Base-by-base conservation (phyloP, 2,888 invertebrate genomes). In the Dermolepida albohirtum region DNA sequence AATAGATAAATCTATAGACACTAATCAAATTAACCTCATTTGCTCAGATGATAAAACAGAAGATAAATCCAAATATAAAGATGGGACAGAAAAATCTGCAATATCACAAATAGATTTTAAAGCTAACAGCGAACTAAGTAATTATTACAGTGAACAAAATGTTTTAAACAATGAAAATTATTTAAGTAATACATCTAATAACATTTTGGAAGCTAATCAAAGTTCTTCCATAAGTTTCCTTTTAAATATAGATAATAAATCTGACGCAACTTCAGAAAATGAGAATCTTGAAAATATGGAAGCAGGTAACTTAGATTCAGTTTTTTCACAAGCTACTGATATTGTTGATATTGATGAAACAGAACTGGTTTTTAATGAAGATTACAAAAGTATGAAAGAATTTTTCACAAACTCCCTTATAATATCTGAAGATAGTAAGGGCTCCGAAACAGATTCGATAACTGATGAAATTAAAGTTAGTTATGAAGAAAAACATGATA, bases 311-410 rank as follows among this genome's bases (percentile, higher is more conserved):
- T 62, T 17, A 39, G 34, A 47, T 47, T 43, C 59, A 8, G 47
- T 62, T 6, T 62, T 22, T 34, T 43, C 47, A 16, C 47, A 47
- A 34, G 29, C 34, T 62, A 62, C 59, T 5, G 16, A 47, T 17
- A 39, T 39, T 17, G 5, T 17, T 16, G 49, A 49, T 12, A 39
- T 62, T 14, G 47, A 62, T 39, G 11, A 47, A 47, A 39, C 17
- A 29, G 16, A 62, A 16, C 10, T 12, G 2, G 16, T 17, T 62
- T 14, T 47, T 16, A 39, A 29, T 6, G 14, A 16, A 10, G 29
- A 54, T n/a, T 22, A 41, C 0, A 72, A 70, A 51, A 76, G 75
- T 34, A 80, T 81, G 16, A 74, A 78, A 17, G 74, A 76, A 17
- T 79, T 77, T 75, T 80, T 80, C 69, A 72, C 74, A 73, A 10